Evolutionary conservation across 2,797 vertebrate genomes (phyloP), one percentile per base, ranked within the genome.

Genomic region (Pagetopsis macropterus): DNA sequence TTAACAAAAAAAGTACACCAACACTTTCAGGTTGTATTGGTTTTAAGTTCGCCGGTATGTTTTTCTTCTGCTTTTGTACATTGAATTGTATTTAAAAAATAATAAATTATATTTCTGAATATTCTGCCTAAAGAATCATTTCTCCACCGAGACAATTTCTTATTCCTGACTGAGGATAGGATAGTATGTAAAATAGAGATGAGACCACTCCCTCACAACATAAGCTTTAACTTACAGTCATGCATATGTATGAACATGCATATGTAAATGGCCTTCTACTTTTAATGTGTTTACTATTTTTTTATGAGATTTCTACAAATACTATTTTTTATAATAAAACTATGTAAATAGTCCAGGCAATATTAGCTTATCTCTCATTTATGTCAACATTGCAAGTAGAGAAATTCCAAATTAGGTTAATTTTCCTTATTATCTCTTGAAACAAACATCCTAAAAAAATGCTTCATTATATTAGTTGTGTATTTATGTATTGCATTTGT

Each of bases 41-140:
- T 70, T 55, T 76, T 67, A 40, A 60, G 31, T 51, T 11, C 60
- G 76, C 23, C 2, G 76, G 16, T 66, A 37, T 75, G 23, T 73
- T 72, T 17, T 77, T 78, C 2, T 66, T 40, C 15, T 66, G 56
- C 16, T 87, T 91, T 90, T 92, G 63, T 84, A 87, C 54, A 73
- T 78, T 52, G 9, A 65, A 40, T 66, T 80, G 44, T 87, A 82
- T 84, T 71, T 81, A 62, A 76, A 65, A 78, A 44, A 19, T 0
- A 89, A 86, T 87, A 88, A 89, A 92, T 78, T 59, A 64, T 75
- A 64, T 88, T 89, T 78, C 45, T 77, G 49, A 81, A 69, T 67
- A 63, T 74, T 60, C 1, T 49, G 61, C 31, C 48, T 40, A 0
- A 6, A 37, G 33, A 52, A 33, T 68, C 0, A 50, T 64, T 69